Percentiles rank a stretch among this genome's conserved stretches.
phyloP scores from a whole-genome alignment of 2,113 vertebrate species.

The Sminthopsis crassicaudata region DNA sequence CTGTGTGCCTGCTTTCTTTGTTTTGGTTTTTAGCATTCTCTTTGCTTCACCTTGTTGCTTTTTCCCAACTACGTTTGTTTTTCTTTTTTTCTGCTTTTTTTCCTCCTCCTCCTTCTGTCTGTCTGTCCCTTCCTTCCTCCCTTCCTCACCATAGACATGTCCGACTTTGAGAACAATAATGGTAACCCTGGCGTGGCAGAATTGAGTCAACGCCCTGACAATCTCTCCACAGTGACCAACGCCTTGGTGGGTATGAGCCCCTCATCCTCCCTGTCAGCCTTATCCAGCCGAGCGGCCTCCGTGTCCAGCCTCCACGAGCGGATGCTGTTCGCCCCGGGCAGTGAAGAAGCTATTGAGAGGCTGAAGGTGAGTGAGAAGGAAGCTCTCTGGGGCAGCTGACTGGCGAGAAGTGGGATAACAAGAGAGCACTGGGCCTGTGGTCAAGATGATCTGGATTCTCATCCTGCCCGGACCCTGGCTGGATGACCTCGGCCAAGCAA shows the following conservation, averaged over 20 bases:
- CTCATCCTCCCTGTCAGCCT: slow-evolving; percentile 93
- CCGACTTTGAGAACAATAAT: slow-evolving; percentile 92
- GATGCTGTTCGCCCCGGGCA: slow-evolving; percentile 96
- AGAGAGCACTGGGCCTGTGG: rapidly evolving
- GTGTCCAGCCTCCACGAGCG: slow-evolving; percentile 96
- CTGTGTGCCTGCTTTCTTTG: slow-evolving; percentile 43
- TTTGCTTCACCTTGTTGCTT: slow-evolving; percentile 64
- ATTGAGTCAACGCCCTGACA: slow-evolving; percentile 91
- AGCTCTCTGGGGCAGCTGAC: neutral
- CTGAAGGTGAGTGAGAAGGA: slow-evolving; percentile 89
- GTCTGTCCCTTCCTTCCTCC: slow-evolving; percentile 54
- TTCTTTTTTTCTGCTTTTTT: neutral
- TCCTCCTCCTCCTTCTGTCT: neutral
- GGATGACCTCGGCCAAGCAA: neutral
- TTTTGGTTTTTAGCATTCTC: slow-evolving; percentile 76
- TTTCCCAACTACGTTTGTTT: slow-evolving; percentile 80
- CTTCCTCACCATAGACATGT: slow-evolving; percentile 85
- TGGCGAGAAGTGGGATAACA: neutral
- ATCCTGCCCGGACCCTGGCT: neutral
- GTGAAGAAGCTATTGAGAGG: slow-evolving; percentile 96
- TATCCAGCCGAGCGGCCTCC: slow-evolving; percentile 95
- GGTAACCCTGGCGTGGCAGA: slow-evolving; percentile 83
- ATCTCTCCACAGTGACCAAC: slow-evolving; percentile 99
- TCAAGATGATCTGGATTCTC: neutral
- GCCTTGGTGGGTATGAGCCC: slow-evolving; percentile 97